Evolutionary conservation across 2,888 invertebrate genomes (phyloP).

Genomic region (Steinernema hermaphroditum): DNA sequence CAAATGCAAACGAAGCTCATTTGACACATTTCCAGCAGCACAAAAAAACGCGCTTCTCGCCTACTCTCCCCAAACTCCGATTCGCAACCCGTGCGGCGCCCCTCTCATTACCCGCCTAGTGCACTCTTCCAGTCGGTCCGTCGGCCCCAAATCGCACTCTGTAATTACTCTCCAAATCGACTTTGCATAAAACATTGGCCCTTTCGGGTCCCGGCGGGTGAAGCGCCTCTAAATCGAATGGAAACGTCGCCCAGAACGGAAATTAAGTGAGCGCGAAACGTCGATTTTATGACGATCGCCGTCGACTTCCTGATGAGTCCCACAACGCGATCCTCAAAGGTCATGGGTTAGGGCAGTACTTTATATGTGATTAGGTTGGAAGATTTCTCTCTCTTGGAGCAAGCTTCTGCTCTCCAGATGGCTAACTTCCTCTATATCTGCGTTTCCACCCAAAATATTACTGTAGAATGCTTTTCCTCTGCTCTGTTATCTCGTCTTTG

Average conservation of each 20-base stretch:
- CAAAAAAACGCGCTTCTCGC: not conserved
- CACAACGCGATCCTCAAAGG: no score
- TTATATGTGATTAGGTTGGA: no score
- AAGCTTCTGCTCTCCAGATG: no score
- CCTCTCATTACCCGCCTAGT: not conserved
- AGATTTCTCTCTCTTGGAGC: no score
- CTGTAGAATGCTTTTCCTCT: no score
- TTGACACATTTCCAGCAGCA: not conserved
- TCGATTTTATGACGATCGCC: not conserved
- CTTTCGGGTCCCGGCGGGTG: not conserved
- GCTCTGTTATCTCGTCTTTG: no score
- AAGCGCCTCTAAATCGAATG: not conserved
- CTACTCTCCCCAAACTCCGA: not conserved
- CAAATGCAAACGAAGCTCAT: slow-evolving; percentile 18
- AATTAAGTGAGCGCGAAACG: slow-evolving; percentile 22
- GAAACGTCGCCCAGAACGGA: slow-evolving; percentile 3
- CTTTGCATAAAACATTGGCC: not conserved
- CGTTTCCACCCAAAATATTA: no score
- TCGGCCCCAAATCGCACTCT: not conserved
- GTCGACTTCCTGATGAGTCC: not conserved
- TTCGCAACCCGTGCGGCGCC: not conserved
- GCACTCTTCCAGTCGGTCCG: not conserved
- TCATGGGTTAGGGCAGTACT: no score
- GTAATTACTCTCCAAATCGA: slow-evolving; percentile 20
- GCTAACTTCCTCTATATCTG: no score